Evolutionary conservation across 1,140 invertebrate genomes (phyloP).

Genomic region (Plectus sambesii): DNA sequence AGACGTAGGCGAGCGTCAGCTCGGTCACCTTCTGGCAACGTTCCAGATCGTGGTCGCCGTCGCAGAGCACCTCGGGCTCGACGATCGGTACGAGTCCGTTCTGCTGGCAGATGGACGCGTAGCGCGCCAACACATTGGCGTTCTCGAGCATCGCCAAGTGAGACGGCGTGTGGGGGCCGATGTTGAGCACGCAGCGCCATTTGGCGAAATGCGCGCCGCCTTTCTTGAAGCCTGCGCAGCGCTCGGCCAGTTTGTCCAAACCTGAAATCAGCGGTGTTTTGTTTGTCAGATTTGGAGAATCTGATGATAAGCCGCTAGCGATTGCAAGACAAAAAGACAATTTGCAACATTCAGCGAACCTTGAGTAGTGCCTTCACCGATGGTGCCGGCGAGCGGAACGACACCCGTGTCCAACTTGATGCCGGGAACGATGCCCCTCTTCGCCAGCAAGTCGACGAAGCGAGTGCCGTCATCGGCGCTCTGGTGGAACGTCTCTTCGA

Average conservation of each 20-base stretch:
- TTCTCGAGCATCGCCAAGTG: slow-evolving; percentile 81
- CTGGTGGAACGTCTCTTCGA: slow-evolving; percentile 43
- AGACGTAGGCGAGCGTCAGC: slow-evolving; percentile 74
- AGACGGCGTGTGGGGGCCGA: slow-evolving; percentile 74
- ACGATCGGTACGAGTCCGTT: slow-evolving; percentile 95
- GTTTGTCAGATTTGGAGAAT: slow-evolving; percentile 5
- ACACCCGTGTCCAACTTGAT: slow-evolving; percentile 37
- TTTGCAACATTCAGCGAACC: slow-evolving; percentile 47
- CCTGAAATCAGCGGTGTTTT: slow-evolving; percentile 48
- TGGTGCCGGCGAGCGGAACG: slow-evolving; percentile 57
- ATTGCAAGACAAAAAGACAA: slow-evolving; percentile 10
- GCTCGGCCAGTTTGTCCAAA: slow-evolving; percentile 79
- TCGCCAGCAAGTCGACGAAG: slow-evolving; percentile 40
- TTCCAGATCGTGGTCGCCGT: slow-evolving; percentile 82
- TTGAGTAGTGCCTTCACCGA: slow-evolving; percentile 90
- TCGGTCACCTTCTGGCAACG: slow-evolving; percentile 70
- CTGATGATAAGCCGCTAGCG: slow-evolving; percentile 8
- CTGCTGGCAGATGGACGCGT: slow-evolving; percentile 83
- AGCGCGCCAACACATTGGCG: slow-evolving; percentile 85
- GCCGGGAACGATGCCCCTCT: slow-evolving; percentile 39
- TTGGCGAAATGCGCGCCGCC: slow-evolving; percentile 96
- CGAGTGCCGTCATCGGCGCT: slow-evolving; percentile 30
- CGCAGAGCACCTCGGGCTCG: slow-evolving; percentile 77
- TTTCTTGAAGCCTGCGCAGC: slow-evolving; percentile 95
- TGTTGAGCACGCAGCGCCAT: slow-evolving; percentile 93